Conservation (phyloP, 2,888 invertebrate genomes). For the Phymatocera aterrima region DNA sequence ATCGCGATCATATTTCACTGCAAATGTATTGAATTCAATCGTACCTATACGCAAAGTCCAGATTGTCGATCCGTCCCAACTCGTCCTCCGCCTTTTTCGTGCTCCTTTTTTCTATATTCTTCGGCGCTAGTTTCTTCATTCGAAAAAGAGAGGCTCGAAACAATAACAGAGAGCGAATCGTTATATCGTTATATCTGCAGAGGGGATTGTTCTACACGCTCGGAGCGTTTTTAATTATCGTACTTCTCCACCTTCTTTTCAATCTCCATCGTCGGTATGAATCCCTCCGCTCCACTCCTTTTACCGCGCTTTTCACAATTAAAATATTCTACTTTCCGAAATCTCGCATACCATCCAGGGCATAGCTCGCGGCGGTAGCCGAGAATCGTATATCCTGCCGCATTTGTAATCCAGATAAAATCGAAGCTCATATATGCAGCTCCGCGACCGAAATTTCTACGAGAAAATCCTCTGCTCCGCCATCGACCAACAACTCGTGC, state of each 20-base stretch:
- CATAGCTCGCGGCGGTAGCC: neutral
- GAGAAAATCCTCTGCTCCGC: too few relatives aligned
- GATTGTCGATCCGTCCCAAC: too few relatives aligned
- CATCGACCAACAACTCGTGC: neutral
- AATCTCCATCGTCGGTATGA: neutral
- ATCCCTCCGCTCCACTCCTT: too few relatives aligned
- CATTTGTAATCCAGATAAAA: neutral
- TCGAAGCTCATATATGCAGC: too few relatives aligned
- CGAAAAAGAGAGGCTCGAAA: neutral
- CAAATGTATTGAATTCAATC: too few relatives aligned
- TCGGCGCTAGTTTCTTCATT: neutral
- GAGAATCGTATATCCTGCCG: neutral
- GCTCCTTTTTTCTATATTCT: neutral
- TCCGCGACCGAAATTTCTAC: too few relatives aligned
- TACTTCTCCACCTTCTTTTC: neutral
- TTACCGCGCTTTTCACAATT: neutral
- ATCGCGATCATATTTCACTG: too few relatives aligned
- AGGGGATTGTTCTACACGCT: neutral
- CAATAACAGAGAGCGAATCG: neutral
- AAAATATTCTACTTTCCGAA: neutral
- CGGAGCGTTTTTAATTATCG: conserved; percentile 6
- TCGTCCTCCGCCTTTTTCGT: too few relatives aligned
- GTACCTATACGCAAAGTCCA: too few relatives aligned
- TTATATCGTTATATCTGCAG: conserved; percentile 5
- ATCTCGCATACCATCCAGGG: neutral